Evolutionary conservation across 2,888 invertebrate genomes (phyloP), one percentile per base, ranked within the genome.

Genomic region (Agonopterix alstromeriana): DNA sequence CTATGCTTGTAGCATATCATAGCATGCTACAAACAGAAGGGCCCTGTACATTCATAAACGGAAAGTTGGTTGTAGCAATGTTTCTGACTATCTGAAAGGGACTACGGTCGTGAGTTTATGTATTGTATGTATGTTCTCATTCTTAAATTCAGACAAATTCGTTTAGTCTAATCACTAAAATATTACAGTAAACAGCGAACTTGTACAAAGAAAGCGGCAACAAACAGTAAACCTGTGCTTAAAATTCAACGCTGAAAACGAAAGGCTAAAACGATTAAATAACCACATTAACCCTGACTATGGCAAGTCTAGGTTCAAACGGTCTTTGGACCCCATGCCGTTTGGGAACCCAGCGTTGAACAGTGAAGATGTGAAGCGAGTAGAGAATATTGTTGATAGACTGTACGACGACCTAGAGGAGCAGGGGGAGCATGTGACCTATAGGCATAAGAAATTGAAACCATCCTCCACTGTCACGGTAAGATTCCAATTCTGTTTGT

Each of bases 221-320:
- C 82, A 87, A 48, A 86, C 81, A 0, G 50, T 81, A 36, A 85
- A 87, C 3, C 77, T 86, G 73, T 87, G 87, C 48, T 64, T 69
- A 10, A 64, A 82, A 27, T 87, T 85, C 50, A 77, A 68, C 17
- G 70, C 67, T 38, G 79, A 81, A 56, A 72, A 63, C n/a, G 53
- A 65, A 5, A 65, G 60, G 9, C 42, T 61, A 7, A 35, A 48
- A 8, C 3, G 3, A n/a, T 8, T 43, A 0, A 48, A 35, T 45
- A 43, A 53, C 36, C 42, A 41, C 1, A 27, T 27, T 27, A 5
- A 27, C 27, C 27, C 27, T 7, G 27, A 1, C 7, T 7, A 27
- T 27, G 27, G 27, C 36, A 54, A 12, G 27, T 55, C n/a, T 53
- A 36, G 44, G 2, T 55, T 72, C 35, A 40, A 41, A 46, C n/a